Base-by-base conservation (phyloP, 2,113 vertebrate genomes). In the Antigone vipio region DNA sequence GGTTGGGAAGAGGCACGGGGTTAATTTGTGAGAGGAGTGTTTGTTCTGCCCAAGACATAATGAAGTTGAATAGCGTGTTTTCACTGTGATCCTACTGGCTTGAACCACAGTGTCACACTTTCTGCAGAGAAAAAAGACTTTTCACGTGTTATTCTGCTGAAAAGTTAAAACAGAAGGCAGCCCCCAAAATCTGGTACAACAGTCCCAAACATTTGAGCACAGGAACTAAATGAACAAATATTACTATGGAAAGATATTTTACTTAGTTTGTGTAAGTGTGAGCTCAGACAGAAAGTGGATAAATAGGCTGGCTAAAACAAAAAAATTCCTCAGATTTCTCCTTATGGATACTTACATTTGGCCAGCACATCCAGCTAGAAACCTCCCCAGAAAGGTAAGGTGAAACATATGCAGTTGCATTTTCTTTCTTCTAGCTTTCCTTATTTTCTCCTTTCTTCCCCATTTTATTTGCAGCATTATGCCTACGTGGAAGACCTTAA, bases 321-420 rank as follows among this genome's bases (percentile, higher is more conserved):
- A 11, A 34, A 9, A 14, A 2, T 5, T 23, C 24, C 40, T 75
- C 2, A 0, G 1, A n/a, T 67, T 95, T 69, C 45, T 85, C 45
- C 35, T 58, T 79, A 44, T 0, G 9, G 24, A 58, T 17, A n/a
- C n/a, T 59, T 60, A 50, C 4, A 66, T 11, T 35, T 40, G 69
- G 53, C 20, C 13, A 88, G 40, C 8, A 93, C 77, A 93, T 55
- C 12, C 56, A 93, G 18, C 11, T 17, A 82, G 47, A 92, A 89
- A 59, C 8, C 11, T 76, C 16, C 5, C 24, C 66, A 82, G 35
- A 50, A 21, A 89, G 21, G 26, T 18, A 90, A 59, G 15, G 49
- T 45, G 49, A 85, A 74, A 13, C 15, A 59, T 4, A 38, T 4
- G 2, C 14, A 30, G 35, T 13, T 19, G 3, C 11, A 85, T 14